These are phyloP conservation scores for Columbina picui DNA, from an alignment of 2,113 vertebrate species.

Conservation along the genomic window DNA sequence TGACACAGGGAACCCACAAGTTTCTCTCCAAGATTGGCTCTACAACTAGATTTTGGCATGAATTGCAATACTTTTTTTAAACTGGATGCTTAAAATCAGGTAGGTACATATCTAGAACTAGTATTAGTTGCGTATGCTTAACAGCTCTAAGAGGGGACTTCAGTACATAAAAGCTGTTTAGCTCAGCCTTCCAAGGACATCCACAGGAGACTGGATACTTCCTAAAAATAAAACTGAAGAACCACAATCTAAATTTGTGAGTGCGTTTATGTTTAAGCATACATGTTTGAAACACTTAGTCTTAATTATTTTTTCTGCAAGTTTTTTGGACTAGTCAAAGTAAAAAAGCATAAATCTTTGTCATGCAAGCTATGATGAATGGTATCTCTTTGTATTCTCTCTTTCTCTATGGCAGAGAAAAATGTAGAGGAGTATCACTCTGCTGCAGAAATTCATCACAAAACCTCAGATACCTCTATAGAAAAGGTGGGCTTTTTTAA, in stretches of 20 bases:
- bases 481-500: not conserved
- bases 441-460: not conserved
- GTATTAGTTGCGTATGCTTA: not conserved
- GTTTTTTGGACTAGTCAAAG: not conserved
- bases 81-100: not conserved
- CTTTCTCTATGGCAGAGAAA: not conserved
- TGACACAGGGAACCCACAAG: not conserved
- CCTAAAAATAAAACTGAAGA: not conserved
- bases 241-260: not conserved
- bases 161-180: not conserved
- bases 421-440: not conserved
- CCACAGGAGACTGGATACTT: not conserved
- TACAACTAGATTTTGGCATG: not conserved
- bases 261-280: not conserved
- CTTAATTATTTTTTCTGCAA: not conserved
- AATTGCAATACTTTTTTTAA: not conserved
- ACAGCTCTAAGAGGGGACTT: not conserved
- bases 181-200: not conserved
- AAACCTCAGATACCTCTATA: not conserved
- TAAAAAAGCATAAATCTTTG: not conserved
- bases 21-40: not conserved
- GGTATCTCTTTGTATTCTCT: not conserved
- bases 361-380: not conserved
- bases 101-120: not conserved
- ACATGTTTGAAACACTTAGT: not conserved